Evolutionary conservation across 2,888 invertebrate species (phyloP), one percentile per base, ranked within the genome.

Genomic region (Dynastes grantii): DNA sequence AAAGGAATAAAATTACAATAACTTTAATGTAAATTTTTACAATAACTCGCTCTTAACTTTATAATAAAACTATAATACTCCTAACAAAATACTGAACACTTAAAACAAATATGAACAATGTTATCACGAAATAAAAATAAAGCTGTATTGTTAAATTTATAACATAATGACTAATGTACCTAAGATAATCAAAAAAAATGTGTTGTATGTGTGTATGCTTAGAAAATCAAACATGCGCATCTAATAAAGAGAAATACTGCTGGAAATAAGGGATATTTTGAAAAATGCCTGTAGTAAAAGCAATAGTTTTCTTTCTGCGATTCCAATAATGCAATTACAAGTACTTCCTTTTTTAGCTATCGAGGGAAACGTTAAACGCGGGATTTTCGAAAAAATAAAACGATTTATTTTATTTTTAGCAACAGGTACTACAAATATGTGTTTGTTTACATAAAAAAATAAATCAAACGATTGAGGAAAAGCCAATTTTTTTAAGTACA

Each of bases 1-100:
- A 27, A 73, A 2, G 27, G 58, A 27, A 11, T 73, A 71, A 78
- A 78, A 78, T 78, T 73, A 51, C 71, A 73, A 73, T 78, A 78
- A 78, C 73, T 78, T 71, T 78, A 78, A 78, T 78, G 51, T 73
- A 78, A 78, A n/a, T 73, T 78, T 73, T 73, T 78, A 78, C 65
- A 78, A 73, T 58, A 40, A 68, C 49, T 49, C 58, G 73, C 61
- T 73, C 45, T 61, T 61, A 73, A 73, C 61, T 73, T 40, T 58
- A 73, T 27, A 58, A 73, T 61, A 61, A 73, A 73, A 73, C 73
- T 61, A 73, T 73, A 73, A 61, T 73, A 73, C 61, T 61, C 40
- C 73, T 73, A 58, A 61, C 61, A 73, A 73, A 73, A 73, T 73
- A 73, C 73, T 73, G 58, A 73, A 73, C 37, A 58, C 61, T 73